Evolutionary conservation across 2,797 vertebrate species (phyloP).

Genomic region (Diplodus sargus): DNA sequence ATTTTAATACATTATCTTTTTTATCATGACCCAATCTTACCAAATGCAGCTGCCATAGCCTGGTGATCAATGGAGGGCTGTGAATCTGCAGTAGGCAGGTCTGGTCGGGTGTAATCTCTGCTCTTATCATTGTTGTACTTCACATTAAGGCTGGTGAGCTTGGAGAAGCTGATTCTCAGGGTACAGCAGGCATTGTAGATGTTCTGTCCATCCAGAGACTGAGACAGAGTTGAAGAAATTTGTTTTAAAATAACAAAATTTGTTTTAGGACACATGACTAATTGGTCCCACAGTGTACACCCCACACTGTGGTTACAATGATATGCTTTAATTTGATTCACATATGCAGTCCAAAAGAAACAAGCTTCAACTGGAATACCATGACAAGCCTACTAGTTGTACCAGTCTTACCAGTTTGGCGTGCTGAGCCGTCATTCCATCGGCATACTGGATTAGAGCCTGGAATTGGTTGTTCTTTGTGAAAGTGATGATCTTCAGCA

Average conservation of each 20-base stretch:
- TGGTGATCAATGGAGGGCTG: constrained; percentile 93
- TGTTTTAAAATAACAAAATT: background rate
- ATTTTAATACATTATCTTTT: background rate
- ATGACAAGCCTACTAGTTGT: background rate
- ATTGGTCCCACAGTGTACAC: background rate
- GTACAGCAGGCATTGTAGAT: constrained; percentile 99
- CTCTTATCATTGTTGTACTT: constrained; percentile 99
- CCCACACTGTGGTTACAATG: background rate
- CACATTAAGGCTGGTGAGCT: constrained; percentile 97
- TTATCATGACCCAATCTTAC: constrained; percentile 70
- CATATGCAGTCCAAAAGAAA: background rate
- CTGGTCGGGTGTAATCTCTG: constrained; percentile 95
- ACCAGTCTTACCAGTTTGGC: constrained; percentile 90
- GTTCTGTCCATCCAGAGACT: constrained; percentile 99
- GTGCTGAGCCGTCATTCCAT: constrained; percentile 94
- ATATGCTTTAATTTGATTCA: background rate
- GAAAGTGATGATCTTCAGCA: constrained; percentile 98
- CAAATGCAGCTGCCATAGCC: constrained; percentile 93
- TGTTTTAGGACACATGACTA: background rate
- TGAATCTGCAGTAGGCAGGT: constrained; percentile 94
- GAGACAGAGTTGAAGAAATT: background rate
- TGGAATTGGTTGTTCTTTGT: constrained; percentile 99
- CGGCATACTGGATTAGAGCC: constrained; percentile 95
- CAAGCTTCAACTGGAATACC: background rate
- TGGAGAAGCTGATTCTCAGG: constrained; percentile 96